Conservation (phyloP, 2,888 invertebrate species). For the Notocelia uddmanniana region DNA sequence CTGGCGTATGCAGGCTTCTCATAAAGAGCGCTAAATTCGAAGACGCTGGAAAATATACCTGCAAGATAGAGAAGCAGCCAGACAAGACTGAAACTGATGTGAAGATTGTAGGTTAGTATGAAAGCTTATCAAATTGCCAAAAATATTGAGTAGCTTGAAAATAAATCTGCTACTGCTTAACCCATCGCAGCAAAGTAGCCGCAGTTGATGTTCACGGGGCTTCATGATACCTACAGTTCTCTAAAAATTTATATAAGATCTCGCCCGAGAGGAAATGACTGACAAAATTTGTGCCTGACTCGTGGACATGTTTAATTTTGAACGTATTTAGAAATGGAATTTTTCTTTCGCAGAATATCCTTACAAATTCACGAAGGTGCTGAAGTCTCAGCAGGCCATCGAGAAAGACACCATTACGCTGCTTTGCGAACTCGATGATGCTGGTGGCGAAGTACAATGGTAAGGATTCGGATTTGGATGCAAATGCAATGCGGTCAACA, state of each 20-base stretch:
- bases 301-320: background rate
- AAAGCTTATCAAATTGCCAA: background rate
- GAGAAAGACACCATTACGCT: constrained; percentile 97
- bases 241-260: no score
- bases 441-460: constrained; percentile 98
- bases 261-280: no score
- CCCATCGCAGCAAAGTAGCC: no score
- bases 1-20: constrained; percentile 94
- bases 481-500: no score
- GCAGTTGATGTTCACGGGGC: no score
- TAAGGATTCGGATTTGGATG: constrained; percentile 53
- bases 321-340: constrained; percentile 5
- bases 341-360: constrained; percentile 91
- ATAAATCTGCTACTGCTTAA: no score
- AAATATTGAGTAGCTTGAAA: no score
- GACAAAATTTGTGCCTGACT: no score
- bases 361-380: constrained; percentile 96
- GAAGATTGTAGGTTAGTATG: constrained; percentile 90
- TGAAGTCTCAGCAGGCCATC: constrained; percentile 96
- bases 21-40: constrained; percentile 93
- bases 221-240: no score
- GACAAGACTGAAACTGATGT: constrained; percentile 94
- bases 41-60: constrained; percentile 95
- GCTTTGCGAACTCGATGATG: constrained; percentile 98
- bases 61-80: constrained; percentile 95